phyloP scores from a whole-genome alignment of 2,113 vertebrate species.

The Ciconia stormi region DNA sequence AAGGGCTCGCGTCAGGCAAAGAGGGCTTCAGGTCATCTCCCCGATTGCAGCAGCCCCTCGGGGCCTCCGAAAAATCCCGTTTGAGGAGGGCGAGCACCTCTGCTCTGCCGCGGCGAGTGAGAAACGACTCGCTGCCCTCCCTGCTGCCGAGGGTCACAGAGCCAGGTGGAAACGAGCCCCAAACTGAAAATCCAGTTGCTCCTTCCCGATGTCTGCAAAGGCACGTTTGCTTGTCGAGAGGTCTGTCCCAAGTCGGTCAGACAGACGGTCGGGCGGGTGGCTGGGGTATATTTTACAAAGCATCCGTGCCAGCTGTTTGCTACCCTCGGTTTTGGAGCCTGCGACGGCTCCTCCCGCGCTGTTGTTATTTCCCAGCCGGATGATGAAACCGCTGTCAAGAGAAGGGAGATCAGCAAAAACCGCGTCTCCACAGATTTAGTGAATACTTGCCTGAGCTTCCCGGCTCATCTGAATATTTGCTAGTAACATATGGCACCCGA shows the following conservation, averaged over 20 bases:
- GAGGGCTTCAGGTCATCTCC: not conserved
- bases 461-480: not conserved
- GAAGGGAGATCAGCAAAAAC: not conserved
- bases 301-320: not conserved
- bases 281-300: not conserved
- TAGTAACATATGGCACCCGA: not conserved
- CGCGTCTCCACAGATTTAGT: not conserved
- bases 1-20: accelerated
- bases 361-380: not conserved
- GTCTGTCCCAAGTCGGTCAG: accelerated
- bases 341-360: not conserved
- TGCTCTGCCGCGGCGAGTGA: not conserved
- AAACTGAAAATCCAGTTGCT: not conserved
- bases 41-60: accelerated
- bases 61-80: not conserved
- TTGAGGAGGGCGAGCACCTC: not conserved
- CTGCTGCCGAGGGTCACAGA: accelerated
- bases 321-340: not conserved
- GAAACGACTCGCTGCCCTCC: not conserved
- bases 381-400: not conserved
- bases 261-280: not conserved
- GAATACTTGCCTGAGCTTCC: not conserved
- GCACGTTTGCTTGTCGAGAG: no score
- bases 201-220: not conserved
- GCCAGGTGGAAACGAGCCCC: not conserved